Evolutionary conservation across 2,888 invertebrate species (phyloP).

Genomic region (Plemyria rubiginata): DNA sequence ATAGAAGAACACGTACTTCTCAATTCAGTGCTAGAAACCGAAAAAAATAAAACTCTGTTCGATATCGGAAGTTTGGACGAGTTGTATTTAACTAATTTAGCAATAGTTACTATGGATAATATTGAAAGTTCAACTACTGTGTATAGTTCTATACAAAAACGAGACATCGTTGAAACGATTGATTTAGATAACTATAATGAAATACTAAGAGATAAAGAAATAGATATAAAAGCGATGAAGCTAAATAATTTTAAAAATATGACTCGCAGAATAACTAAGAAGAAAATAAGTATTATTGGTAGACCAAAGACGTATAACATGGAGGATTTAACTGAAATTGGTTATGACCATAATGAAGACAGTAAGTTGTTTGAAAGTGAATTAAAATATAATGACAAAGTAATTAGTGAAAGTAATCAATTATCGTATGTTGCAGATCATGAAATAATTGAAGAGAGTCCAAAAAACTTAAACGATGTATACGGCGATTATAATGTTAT

Average conservation of each 20-base stretch:
- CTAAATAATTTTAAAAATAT: conserved; percentile 7
- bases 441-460: conserved; percentile 42
- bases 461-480: conserved; percentile 50
- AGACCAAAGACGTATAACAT: conserved; percentile 68
- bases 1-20: conserved; percentile 64
- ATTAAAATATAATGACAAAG: conserved; percentile 12
- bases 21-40: conserved; percentile 64
- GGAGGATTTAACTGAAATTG: conserved; percentile 57
- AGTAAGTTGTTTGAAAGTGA: conserved; percentile 58
- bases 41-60: conserved; percentile 57
- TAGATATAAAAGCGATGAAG: conserved; percentile 7
- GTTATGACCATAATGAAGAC: conserved; percentile 43
- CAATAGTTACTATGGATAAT: conserved; percentile 60
- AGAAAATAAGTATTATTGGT: conserved; percentile 57
- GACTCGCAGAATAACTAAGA: conserved; percentile 37
- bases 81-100: conserved; percentile 65
- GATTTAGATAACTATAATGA: conserved; percentile 26
- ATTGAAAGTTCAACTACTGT: conserved; percentile 43
- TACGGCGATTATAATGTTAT: conserved; percentile 59
- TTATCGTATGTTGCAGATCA: conserved; percentile 64
- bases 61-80: conserved; percentile 65
- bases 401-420: conserved; percentile 37
- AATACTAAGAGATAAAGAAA: conserved; percentile 4
- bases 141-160: conserved; percentile 55
- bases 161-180: conserved; percentile 50